A percentile compares a stretch with the other conserved stretches of the same genome.
Conservation (phyloP, 2,888 invertebrate genomes). For the Thymelicus sylvestris region DNA sequence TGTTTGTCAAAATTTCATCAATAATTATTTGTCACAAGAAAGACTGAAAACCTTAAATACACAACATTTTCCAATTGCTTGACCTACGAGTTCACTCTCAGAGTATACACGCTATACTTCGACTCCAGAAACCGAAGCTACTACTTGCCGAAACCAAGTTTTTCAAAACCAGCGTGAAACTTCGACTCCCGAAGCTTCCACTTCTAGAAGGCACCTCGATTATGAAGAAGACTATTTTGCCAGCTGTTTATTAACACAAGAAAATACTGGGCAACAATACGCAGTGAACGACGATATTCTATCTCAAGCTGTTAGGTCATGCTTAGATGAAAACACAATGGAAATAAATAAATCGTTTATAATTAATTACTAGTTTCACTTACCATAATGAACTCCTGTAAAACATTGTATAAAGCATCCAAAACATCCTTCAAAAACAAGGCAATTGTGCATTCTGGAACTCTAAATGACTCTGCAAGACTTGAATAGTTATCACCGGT, state of each 20-base stretch:
- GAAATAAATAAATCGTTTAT: constrained; percentile 48
- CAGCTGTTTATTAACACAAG: constrained; percentile 41
- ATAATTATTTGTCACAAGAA: constrained; percentile 48
- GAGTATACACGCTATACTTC: constrained; percentile 30
- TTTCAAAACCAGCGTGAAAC: constrained; percentile 46
- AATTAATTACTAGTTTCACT: constrained; percentile 49
- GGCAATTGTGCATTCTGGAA: constrained; percentile 44
- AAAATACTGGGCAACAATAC: constrained; percentile 53
- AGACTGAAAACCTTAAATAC: constrained; percentile 46
- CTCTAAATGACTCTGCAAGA: constrained; percentile 55
- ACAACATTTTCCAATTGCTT: constrained; percentile 44
- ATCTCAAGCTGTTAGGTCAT: constrained; percentile 48
- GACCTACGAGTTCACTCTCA: constrained; percentile 45
- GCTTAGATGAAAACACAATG: constrained; percentile 26
- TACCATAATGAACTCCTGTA: constrained; percentile 39
- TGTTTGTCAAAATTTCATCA: constrained; percentile 51
- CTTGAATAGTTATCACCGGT: constrained; percentile 12
- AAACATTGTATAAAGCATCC: constrained; percentile 48
- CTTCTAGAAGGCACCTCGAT: constrained; percentile 52
- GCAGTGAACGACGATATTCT: constrained; percentile 49
- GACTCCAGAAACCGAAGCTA: constrained; percentile 45
- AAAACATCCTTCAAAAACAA: constrained; percentile 27
- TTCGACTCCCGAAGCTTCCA: constrained; percentile 45
- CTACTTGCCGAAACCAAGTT: constrained; percentile 48
- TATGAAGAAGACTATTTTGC: constrained; percentile 57